These are phyloP conservation scores for Nannoperca obscura DNA, from an alignment of 2,797 vertebrate genomes.

Conservation along the genomic window DNA sequence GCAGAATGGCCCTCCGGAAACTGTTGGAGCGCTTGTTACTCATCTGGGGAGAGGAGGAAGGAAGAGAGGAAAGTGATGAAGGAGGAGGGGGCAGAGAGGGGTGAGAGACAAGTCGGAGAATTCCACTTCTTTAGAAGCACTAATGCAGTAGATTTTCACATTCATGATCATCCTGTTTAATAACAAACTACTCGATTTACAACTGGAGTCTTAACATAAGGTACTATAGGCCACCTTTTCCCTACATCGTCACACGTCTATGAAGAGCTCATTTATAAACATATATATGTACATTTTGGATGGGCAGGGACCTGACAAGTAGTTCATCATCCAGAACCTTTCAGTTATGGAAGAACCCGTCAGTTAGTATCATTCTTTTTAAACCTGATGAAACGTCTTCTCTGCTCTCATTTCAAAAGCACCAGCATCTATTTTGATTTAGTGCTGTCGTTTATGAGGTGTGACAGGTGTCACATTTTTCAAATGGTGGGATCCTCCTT, in stretches of 20 bases:
- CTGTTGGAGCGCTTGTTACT: slow-evolving; percentile 97
- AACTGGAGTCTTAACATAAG: neutral
- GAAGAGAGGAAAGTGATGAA: neutral
- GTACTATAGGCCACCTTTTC: slow-evolving; percentile 33
- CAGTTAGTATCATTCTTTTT: neutral
- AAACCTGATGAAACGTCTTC: neutral
- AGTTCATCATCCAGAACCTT: slow-evolving; percentile 15
- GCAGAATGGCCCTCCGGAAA: slow-evolving; percentile 96
- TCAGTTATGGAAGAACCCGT: neutral
- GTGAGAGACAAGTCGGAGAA: neutral
- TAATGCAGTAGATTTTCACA: neutral
- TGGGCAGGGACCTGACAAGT: neutral
- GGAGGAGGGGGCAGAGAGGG: neutral
- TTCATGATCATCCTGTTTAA: neutral
- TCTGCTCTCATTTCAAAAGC: slow-evolving; percentile 5
- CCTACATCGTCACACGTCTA: no score
- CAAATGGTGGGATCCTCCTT: neutral
- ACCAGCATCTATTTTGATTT: slow-evolving; percentile 11
- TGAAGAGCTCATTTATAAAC: slow-evolving; percentile 20
- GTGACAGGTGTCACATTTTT: slow-evolving; percentile 12
- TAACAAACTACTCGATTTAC: slow-evolving; percentile 7
- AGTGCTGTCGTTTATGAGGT: neutral
- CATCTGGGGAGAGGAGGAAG: slow-evolving; percentile 85
- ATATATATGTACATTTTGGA: slow-evolving; percentile 12
- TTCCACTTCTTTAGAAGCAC: neutral